These are phyloP conservation scores for Adelges cooleyi DNA, from an alignment of 1,140 invertebrate genomes.

Conservation along the genomic window DNA sequence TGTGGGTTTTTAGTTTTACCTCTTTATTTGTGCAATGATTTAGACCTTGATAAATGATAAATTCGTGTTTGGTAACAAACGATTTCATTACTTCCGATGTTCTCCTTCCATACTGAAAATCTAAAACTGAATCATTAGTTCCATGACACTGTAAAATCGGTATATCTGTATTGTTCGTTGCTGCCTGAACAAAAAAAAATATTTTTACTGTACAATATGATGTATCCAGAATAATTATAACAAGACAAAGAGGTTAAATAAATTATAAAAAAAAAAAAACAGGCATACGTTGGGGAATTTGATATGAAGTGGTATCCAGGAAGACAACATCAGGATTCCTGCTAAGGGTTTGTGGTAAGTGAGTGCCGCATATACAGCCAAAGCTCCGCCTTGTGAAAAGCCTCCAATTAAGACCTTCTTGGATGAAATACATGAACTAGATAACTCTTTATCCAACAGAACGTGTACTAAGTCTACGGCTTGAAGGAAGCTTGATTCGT, in stretches of 20 bases:
- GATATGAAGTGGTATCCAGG: conserved; percentile 88
- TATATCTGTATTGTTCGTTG: conserved; percentile 45
- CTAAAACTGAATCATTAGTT: conserved; percentile 84
- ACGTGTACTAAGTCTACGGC: conserved; percentile 66
- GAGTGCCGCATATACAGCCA: conserved; percentile 81
- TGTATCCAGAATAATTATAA: too few relatives aligned
- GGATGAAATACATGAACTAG: conserved; percentile 60
- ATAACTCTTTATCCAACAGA: conserved; percentile 73
- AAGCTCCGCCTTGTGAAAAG: conserved; percentile 81
- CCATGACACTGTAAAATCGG: conserved; percentile 91
- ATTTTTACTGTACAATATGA: too few relatives aligned
- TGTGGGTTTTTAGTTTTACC: conserved; percentile 42
- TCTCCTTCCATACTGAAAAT: conserved; percentile 83
- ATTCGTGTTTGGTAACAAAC: conserved; percentile 69
- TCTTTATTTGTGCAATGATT: conserved; percentile 77
- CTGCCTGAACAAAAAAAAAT: conserved; percentile 36
- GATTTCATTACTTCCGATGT: conserved; percentile 73
- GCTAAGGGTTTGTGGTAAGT: conserved; percentile 70
- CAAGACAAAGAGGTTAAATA: too few relatives aligned
- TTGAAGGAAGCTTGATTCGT: conserved; percentile 70
- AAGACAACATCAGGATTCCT: conserved; percentile 80
- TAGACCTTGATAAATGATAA: conserved; percentile 77
- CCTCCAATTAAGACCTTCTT: conserved; percentile 66
- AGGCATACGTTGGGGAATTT: conserved; percentile 56
- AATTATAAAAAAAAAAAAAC: not conserved